Evolutionary conservation across 2,113 vertebrate species (phyloP).

Genomic region (Merops nubicus): DNA sequence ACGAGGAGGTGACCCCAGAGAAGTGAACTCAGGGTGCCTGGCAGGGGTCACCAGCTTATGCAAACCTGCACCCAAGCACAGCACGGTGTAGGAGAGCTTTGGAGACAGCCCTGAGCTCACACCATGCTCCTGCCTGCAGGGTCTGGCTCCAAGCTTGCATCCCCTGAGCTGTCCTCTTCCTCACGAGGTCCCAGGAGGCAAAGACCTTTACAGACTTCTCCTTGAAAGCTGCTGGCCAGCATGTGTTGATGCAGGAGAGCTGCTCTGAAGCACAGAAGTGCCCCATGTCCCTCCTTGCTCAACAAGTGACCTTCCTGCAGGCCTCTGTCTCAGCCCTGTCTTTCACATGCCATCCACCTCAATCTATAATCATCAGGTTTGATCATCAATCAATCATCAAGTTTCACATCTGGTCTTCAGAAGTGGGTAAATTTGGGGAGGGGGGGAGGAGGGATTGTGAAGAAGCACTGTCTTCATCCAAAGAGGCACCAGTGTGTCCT

Average conservation of each 20-base stretch:
- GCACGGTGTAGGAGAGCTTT: no score
- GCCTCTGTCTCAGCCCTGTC: neutral
- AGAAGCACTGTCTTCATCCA: neutral
- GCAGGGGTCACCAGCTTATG: fast-evolving
- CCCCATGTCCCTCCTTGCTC: neutral
- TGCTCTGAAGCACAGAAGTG: fast-evolving
- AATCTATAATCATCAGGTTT: neutral
- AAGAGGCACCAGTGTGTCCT: fast-evolving
- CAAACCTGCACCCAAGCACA: fast-evolving
- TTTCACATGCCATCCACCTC: neutral
- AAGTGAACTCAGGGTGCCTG: neutral
- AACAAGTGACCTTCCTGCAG: neutral
- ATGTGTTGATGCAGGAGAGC: neutral
- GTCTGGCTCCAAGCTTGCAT: neutral
- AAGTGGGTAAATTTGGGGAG: neutral
- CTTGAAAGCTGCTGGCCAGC: neutral
- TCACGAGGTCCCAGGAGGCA: neutral
- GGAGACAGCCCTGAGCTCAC: neutral
- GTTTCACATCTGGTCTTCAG: neutral
- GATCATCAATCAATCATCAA: no score
- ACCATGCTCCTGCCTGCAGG: fast-evolving
- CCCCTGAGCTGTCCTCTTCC: neutral
- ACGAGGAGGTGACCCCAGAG: neutral
- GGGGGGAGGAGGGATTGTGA: neutral
- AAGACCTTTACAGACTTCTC: fast-evolving